Percentiles rank a stretch among this genome's conserved stretches.
phyloP scores from a whole-genome alignment of 2,888 invertebrate species.

The Mesoligia furuncula region DNA sequence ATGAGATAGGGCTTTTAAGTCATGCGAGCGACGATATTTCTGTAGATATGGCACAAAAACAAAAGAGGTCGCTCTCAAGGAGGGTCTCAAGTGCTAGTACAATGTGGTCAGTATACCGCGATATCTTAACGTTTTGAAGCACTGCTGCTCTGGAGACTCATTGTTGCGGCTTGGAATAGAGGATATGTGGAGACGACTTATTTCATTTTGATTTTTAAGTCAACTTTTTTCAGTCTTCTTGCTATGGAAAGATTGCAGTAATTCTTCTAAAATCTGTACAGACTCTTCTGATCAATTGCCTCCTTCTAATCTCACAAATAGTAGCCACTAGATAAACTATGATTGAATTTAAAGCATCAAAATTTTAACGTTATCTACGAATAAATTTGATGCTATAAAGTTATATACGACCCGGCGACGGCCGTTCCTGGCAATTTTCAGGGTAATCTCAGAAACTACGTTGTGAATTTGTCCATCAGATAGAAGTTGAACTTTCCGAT shows the following conservation, averaged over 20 bases:
- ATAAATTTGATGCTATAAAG: too few species aligned
- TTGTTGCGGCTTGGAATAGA: constrained; percentile 59
- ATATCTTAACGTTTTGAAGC: constrained; percentile 71
- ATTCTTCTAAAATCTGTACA: too few species aligned
- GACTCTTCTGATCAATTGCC: neutral
- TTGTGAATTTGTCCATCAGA: too few species aligned
- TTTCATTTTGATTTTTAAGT: neutral
- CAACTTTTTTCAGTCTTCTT: neutral
- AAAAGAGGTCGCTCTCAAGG: constrained; percentile 63
- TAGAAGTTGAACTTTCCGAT: too few species aligned
- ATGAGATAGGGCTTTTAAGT: too few species aligned
- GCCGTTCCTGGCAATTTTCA: too few species aligned
- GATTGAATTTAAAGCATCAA: too few species aligned
- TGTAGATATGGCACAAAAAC: constrained; percentile 43
- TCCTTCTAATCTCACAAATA: neutral
- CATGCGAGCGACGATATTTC: too few species aligned
- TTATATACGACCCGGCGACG: too few species aligned
- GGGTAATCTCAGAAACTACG: too few species aligned
- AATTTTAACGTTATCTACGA: too few species aligned
- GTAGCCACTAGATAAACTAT: neutral
- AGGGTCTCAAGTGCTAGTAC: constrained; percentile 57
- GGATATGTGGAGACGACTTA: constrained; percentile 51
- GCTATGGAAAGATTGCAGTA: neutral
- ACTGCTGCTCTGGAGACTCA: constrained; percentile 63
- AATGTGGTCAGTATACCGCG: constrained; percentile 72